Evolutionary conservation across 2,113 vertebrate genomes (phyloP), one percentile per base, ranked within the genome.

Genomic region (Phodopus roborovskii): DNA sequence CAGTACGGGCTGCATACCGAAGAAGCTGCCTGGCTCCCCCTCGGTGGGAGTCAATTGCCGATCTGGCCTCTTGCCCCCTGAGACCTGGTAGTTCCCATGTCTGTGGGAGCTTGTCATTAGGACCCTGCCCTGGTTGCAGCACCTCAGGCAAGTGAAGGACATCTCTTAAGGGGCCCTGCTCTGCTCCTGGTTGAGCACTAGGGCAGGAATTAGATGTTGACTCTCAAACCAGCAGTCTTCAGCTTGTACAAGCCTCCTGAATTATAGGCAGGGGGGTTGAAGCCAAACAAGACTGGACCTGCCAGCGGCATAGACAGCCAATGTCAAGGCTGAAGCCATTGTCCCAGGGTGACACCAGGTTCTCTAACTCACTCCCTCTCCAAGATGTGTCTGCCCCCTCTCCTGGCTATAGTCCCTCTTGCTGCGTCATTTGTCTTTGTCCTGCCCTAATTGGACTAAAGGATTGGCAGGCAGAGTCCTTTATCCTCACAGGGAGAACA

Each of bases 1-100:
- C 86, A 66, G 87, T 92, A 95, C 92, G 15, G 42, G 1, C 91
- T 70, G 98, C 98, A 98, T 98, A 91, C 96, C 84, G 97, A 98
- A 98, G 84, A 97, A 89, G 77, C 71, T 60, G 1, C 84, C 93
- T 22, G 0, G 74, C 79, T 92, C 28, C 84, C 93, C 62, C 0
- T 3, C 0, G 2, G 94, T 5, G 11, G 58, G 90, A 98, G 97
- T 96, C 73, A 92, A 66, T 96, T 96, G 96, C 1, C 87, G 93
- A 73, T 36, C 88, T 96, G 95, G 97, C 88, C 96, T 98, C 95
- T 73, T 2, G 81, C 89, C 97, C 84, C 90, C 88, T 45, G 94
- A 97, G 95, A 90, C 74, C 94, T 42, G 64, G 92, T 24, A 5
- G 26, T 83, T 94, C 94, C 83, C 82, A 85, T 0, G 4, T 77